These are phyloP conservation scores for Drosophila willistoni DNA, from an alignment of 1,140 invertebrate species.

Conservation along the genomic window DNA sequence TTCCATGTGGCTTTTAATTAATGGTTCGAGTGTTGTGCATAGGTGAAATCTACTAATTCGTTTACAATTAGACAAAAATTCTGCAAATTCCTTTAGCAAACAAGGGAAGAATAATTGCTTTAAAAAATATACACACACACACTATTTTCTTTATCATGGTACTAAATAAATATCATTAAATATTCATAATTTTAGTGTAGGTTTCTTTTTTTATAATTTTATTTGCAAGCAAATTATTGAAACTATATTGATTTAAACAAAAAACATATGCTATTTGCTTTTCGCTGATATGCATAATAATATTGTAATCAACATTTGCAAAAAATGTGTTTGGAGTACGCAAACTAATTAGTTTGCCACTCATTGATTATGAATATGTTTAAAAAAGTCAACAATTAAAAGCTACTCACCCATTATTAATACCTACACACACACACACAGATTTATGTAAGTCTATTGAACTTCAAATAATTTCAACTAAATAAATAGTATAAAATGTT, in stretches of 20 bases:
- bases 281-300: not conserved
- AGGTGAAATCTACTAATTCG: not conserved
- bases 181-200: not conserved
- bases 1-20: constrained; percentile 11
- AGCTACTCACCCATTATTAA: not conserved
- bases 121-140: not conserved
- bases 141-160: not conserved
- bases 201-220: not conserved
- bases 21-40: constrained; percentile 17
- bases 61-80: not conserved
- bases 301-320: not conserved
- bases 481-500: too few species aligned
- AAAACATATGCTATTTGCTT: constrained; percentile 4
- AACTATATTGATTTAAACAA: not conserved
- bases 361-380: not conserved
- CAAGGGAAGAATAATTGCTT: constrained; percentile 18
- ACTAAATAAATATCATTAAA: constrained; percentile 2
- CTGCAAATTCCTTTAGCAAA: not conserved
- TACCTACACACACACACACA: not conserved
- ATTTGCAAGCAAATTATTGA: not conserved
- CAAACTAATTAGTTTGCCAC: not conserved
- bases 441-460: too few species aligned
- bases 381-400: not conserved
- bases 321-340: not conserved
- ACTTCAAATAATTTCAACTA: too few species aligned